Evolutionary conservation across 2,888 invertebrate genomes (phyloP).

Genomic region (Nymphalis c-album): DNA sequence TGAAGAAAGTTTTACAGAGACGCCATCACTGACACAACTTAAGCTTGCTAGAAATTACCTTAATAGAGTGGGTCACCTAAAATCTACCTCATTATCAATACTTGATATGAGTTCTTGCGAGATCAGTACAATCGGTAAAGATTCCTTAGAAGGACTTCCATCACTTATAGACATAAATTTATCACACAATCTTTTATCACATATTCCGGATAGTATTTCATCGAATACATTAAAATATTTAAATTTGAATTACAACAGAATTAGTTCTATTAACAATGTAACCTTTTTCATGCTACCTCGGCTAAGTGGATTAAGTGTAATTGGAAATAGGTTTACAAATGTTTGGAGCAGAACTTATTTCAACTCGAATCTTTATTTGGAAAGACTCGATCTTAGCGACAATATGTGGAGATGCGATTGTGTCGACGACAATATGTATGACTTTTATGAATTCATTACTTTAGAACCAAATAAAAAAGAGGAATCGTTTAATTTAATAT

Average conservation of each 20-base stretch:
- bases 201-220: constrained; percentile 82
- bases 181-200: constrained; percentile 84
- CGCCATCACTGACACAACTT: constrained; percentile 81
- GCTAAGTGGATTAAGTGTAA: constrained; percentile 82
- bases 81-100: constrained; percentile 79
- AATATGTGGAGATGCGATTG: constrained; percentile 91
- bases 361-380: constrained; percentile 80
- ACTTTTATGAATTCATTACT: constrained; percentile 83
- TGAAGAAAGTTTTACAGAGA: constrained; percentile 81
- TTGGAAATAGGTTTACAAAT: constrained; percentile 86
- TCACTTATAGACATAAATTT: constrained; percentile 83
- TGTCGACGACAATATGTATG: constrained; percentile 78
- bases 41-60: constrained; percentile 86
- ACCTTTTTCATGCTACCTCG: constrained; percentile 84
- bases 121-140: constrained; percentile 80
- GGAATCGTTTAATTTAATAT: constrained; percentile 79
- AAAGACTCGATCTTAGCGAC: constrained; percentile 83
- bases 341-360: constrained; percentile 83
- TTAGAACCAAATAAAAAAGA: constrained; percentile 79
- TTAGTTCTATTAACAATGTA: constrained; percentile 82
- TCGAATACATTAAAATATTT: constrained; percentile 83
- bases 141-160: constrained; percentile 81
- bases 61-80: constrained; percentile 79
- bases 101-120: constrained; percentile 86
- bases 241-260: constrained; percentile 82